These are phyloP conservation scores for Antheraea pernyi DNA, from an alignment of 1,140 invertebrate genomes.

Conservation along the genomic window DNA sequence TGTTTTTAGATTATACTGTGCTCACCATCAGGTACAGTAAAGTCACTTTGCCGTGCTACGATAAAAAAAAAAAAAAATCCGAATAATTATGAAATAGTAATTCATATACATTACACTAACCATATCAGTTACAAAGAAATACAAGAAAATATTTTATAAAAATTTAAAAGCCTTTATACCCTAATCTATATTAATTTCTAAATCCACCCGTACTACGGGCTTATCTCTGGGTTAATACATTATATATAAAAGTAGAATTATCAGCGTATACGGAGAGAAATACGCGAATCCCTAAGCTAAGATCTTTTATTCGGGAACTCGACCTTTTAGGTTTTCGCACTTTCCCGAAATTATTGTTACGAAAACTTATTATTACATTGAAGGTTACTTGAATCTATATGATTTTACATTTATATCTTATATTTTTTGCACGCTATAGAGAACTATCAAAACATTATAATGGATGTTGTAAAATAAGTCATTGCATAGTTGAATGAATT, in stretches of 20 bases:
- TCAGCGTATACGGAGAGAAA: background rate
- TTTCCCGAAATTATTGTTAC: background rate
- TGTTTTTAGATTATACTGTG: too few relatives aligned
- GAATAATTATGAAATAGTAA: too few relatives aligned
- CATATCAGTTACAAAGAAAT: background rate
- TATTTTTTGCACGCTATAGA: too few relatives aligned
- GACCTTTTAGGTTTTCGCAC: background rate
- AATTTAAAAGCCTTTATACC: background rate
- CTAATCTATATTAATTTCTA: background rate
- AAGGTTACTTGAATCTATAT: background rate
- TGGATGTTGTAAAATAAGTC: too few relatives aligned
- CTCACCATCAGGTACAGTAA: too few relatives aligned
- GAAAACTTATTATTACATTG: background rate
- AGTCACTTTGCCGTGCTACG: too few relatives aligned
- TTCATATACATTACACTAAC: too few relatives aligned
- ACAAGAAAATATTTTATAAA: background rate
- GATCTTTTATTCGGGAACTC: background rate
- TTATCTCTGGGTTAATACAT: background rate
- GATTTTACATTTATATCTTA: too few relatives aligned
- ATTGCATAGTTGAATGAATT: too few relatives aligned
- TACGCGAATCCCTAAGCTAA: background rate
- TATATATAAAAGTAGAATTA: conserved; percentile 4
- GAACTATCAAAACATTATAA: too few relatives aligned
- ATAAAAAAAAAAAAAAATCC: too few relatives aligned
- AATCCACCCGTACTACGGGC: background rate